Evolutionary conservation across 2,113 vertebrate species (phyloP), one percentile per base, ranked within the genome.

Genomic region (Pagrus major): DNA sequence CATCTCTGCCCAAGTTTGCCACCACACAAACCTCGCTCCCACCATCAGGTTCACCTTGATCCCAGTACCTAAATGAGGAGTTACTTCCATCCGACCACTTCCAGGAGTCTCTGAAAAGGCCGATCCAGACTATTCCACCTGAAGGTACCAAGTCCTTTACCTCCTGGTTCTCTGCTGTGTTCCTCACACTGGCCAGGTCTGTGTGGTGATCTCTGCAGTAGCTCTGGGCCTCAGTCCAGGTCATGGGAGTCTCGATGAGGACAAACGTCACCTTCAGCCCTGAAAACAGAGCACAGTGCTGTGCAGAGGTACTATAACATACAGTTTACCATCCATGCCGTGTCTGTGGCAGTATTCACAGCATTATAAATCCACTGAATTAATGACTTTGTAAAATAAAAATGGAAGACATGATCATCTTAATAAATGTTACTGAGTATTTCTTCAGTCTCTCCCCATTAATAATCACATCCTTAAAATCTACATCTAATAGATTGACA

Each of bases 81-180:
- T 8, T 44, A 27, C 71, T 64, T 68, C 76, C 49, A 51, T 69
- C 80, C 14, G 6, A 1, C 80, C 85, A 86, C 59, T 78, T 52
- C 75, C 75, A 78, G 23, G 41, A 31, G 42, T 42, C 64, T 2
- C 52, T 46, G 80, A 2, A 35, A 12, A 83, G 37, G 31, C 84
- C 60, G n/a, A 86, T 71, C 75, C 84, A 86, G 51, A 2, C 23
- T 20, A 44, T 7, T 2, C 0, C n/a, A n/a, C n/a, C n/a, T n/a
- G n/a, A n/a, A n/a, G 37, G 6, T 5, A 71, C 2, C 46, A 56
- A n/a, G n/a, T n/a, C n/a, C n/a, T n/a, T 16, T 14, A 85, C 2
- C 46, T 41, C 4, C 78, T 61, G 23, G 47, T 60, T 56, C 15
- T 79, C 59, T 1, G 44, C 11, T 7, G 6, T 2, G 9, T 2